phyloP scores from a whole-genome alignment of 2,797 vertebrate species.

The Calcarius lapponicus region DNA sequence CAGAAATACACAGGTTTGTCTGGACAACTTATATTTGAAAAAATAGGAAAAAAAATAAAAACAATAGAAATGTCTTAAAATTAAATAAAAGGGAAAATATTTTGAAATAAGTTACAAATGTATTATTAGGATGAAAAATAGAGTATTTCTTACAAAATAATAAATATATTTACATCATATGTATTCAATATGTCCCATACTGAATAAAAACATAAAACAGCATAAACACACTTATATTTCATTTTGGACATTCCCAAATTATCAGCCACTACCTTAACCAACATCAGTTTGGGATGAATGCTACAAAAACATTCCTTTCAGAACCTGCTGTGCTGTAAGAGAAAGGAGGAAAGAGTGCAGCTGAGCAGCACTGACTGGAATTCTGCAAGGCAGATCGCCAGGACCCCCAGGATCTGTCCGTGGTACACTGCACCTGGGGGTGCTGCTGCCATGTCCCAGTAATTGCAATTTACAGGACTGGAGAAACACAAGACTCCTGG shows the following conservation, averaged over 20 bases:
- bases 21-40: background rate
- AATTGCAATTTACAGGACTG: background rate
- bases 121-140: background rate
- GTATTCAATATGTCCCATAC: background rate
- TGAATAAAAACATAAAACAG: background rate
- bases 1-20: background rate
- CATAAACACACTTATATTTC: background rate
- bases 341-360: background rate
- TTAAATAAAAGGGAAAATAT: background rate
- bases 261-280: background rate
- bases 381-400: background rate
- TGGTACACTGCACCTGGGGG: background rate
- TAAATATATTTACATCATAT: background rate
- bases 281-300: background rate
- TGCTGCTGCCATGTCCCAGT: background rate
- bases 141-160: background rate
- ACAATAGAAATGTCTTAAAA: background rate
- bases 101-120: background rate
- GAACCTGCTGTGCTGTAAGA: background rate
- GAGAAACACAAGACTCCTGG: background rate
- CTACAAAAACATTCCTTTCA: background rate
- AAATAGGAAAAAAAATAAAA: background rate
- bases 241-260: background rate
- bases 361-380: background rate
- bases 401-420: background rate